Base-by-base conservation (phyloP, 2,888 invertebrate genomes). In the Stenoptilia bipunctidactyla region DNA sequence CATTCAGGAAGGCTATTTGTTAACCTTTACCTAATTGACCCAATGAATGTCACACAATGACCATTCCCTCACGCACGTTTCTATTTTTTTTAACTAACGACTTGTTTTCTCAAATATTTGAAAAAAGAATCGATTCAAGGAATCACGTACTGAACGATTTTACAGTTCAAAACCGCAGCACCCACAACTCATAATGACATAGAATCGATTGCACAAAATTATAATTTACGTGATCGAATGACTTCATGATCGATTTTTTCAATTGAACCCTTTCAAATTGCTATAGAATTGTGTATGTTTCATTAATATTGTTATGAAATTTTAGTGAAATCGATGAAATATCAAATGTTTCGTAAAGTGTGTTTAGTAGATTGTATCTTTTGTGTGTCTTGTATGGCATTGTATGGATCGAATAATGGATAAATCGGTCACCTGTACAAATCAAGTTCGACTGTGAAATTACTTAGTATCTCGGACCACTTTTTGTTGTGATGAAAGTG, bases 231-330 rank as follows among this genome's bases (percentile, higher is more conserved):
- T 68, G 66, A 64, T 66, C 71, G 64, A 71, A 65, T 62, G 60
- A 53, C 51, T 55, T 58, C 53, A 65, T 71, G 72, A 76, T 76
- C 60, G 74, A 66, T 58, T 67, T 56, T 68, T 67, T 65, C 63
- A 62, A 43, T 54, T 47, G 58, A 69, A 71, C 69, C 68, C 68
- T 67, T 61, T 62, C 58, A 53, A 57, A 50, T 42, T 61, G 61
- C 48, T 58, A 59, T 54, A 59, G 64, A 66, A 62, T 30, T 60
- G 58, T 58, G 68, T 67, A 66, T 72, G 59, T 67, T 66, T 62
- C 62, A 74, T 75, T 74, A 73, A 70, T 61, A 63, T 55, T 43
- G 67, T 80, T 76, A 67, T 71, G 77, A 75, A 79, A 77, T 75
- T 74, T 63, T 44, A 51, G 65, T 60, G 77, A 77, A 79, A 80